Conservation (phyloP, 1,140 invertebrate species). For the Arctopsyche grandis region DNA sequence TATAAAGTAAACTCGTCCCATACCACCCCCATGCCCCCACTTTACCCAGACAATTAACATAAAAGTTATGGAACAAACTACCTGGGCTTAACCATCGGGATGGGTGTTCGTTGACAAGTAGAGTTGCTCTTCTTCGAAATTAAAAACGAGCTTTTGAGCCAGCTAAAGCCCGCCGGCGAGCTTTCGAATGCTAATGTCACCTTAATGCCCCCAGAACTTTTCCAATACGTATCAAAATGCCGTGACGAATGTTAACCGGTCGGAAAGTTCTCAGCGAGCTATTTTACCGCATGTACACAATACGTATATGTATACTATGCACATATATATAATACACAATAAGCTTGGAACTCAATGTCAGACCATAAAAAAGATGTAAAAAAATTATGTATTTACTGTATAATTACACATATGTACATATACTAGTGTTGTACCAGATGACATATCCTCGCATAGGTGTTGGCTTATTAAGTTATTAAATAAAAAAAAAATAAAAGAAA, state of each 20-base stretch:
- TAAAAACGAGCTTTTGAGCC: slow-evolving; percentile 19
- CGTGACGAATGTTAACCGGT: slow-evolving; percentile 13
- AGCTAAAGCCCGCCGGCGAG: not conserved
- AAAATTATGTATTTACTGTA: too few species aligned
- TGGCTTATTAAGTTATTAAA: too few species aligned
- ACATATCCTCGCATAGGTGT: too few species aligned
- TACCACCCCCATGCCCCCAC: not conserved
- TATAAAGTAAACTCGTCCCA: slow-evolving; percentile 49
- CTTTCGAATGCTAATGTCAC: slow-evolving; percentile 23
- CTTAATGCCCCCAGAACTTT: slow-evolving; percentile 2
- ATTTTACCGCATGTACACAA: too few species aligned
- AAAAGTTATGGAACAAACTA: slow-evolving; percentile 51
- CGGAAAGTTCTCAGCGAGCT: too few species aligned
- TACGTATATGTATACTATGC: too few species aligned
- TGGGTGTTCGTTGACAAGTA: slow-evolving; percentile 10
- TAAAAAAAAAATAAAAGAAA: too few species aligned
- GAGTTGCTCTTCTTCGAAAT: slow-evolving; percentile 18
- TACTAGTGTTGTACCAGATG: too few species aligned
- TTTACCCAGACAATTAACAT: slow-evolving; percentile 48
- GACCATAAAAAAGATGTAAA: too few species aligned
- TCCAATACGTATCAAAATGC: slow-evolving; percentile 18
- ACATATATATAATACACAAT: too few species aligned
- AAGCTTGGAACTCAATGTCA: too few species aligned
- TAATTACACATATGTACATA: too few species aligned
- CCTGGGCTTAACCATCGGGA: slow-evolving; percentile 50